Evolutionary conservation across 2,113 vertebrate species (phyloP), one percentile per base, ranked within the genome.

Genomic region (Struthidea cinerea): DNA sequence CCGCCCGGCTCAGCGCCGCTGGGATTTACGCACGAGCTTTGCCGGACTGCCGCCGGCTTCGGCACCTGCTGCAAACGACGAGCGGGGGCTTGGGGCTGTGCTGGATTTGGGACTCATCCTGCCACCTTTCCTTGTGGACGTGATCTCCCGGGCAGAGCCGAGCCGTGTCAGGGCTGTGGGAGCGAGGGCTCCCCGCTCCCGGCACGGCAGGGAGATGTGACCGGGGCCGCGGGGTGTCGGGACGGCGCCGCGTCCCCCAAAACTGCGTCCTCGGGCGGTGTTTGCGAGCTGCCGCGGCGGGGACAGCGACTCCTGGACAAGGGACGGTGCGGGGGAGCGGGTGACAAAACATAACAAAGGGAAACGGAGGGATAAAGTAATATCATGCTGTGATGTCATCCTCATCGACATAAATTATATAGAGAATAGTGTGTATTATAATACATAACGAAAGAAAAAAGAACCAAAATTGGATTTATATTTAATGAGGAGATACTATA

Each of bases 381-480:
- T 55, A 44, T 4, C 70, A 3, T 14, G 93, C 84, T 88, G 94
- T 78, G 91, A 86, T 88, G 90, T 91, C 90, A 90, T 93, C 84
- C 89, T 90, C 90, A 67, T 87, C 70, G 12, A 73, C 80, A 71
- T 79, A 71, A 96, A 94, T 89, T 87, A 90, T 96, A 86, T 90
- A 96, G 94, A 94, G 74, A 96, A 89, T 90, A 96, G 89, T 71
- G 32, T 90, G 96, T 95, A 90, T 94, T 96, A 90, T 96, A 95
- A 97, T 92, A 50, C 95, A 20, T 85, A 83, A 94, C 70, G 53
- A 39, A 69, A 69, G 44, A 46, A 69, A 41, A 81, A 93, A 93
- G 83, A 96, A 97, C 87, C 93, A 90, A 96, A 94, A 97, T 97
- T 92, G 96, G 96, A 93, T 96, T 97, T 97, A 96, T 97, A 97